Evolutionary conservation across 2,888 invertebrate genomes (phyloP).

Genomic region (Amiota mariae): DNA sequence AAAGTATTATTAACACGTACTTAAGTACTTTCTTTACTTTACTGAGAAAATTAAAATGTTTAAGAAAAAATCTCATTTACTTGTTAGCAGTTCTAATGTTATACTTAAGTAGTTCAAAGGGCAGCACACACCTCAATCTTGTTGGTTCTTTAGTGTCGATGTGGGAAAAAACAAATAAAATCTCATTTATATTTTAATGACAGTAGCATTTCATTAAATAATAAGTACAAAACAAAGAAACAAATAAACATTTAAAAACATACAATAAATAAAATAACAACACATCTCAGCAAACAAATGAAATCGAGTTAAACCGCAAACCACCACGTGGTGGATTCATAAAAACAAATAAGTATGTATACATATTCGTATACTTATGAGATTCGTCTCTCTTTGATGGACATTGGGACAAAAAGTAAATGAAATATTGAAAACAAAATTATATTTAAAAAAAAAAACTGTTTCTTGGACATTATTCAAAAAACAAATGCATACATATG

Average conservation of each 20-base stretch:
- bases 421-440: neutral
- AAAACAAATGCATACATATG: no score
- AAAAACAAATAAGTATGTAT: no score
- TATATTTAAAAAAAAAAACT: neutral
- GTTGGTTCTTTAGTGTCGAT: no score
- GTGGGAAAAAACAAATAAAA: neutral
- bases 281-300: no score
- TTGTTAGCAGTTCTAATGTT: neutral
- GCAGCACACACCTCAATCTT: neutral
- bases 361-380: no score
- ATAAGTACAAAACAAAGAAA: slow-evolving; percentile 17
- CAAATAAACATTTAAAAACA: neutral
- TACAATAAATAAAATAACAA: no score
- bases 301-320: no score
- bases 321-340: no score
- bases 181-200: neutral
- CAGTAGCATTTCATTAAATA: slow-evolving; percentile 39
- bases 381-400: no score
- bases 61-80: slow-evolving; percentile 6
- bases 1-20: neutral
- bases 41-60: neutral
- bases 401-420: no score
- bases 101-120: neutral
- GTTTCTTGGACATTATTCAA: no score
- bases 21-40: slow-evolving; percentile 12